Conservation (phyloP, 2,888 invertebrate species). For the Amiota minor region DNA sequence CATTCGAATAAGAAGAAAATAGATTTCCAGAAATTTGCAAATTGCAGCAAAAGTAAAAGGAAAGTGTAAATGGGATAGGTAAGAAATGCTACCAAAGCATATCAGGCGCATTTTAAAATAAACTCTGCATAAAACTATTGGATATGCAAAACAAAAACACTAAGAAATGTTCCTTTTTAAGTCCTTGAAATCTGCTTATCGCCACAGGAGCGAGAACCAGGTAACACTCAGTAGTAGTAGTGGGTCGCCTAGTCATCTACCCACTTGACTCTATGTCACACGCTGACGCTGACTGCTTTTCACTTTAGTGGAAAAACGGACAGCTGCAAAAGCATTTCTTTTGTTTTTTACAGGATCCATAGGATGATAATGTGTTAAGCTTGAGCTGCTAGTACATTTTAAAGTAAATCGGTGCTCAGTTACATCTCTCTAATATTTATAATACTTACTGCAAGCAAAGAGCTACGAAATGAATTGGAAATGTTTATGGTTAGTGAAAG, state of each 20-base stretch:
- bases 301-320: constrained; percentile 10
- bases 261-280: not conserved
- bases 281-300: not conserved
- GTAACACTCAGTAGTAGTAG: not conserved
- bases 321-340: constrained; percentile 20
- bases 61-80: not conserved
- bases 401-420: too few species aligned
- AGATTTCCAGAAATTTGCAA: not conserved
- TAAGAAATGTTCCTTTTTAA: constrained; percentile 45
- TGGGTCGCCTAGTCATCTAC: not conserved
- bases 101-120: constrained; percentile 31
- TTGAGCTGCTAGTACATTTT: too few species aligned
- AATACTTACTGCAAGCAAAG: too few species aligned
- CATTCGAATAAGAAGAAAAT: too few species aligned
- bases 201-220: constrained; percentile 24
- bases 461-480: not conserved
- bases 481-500: not conserved
- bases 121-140: constrained; percentile 28
- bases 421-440: too few species aligned
- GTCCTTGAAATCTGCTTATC: constrained; percentile 52
- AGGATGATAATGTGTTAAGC: too few species aligned
- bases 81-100: constrained; percentile 31
- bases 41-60: not conserved
- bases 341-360: too few species aligned
- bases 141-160: constrained; percentile 24